Base-by-base conservation (phyloP, 2,888 invertebrate genomes). In the Labia minor region DNA sequence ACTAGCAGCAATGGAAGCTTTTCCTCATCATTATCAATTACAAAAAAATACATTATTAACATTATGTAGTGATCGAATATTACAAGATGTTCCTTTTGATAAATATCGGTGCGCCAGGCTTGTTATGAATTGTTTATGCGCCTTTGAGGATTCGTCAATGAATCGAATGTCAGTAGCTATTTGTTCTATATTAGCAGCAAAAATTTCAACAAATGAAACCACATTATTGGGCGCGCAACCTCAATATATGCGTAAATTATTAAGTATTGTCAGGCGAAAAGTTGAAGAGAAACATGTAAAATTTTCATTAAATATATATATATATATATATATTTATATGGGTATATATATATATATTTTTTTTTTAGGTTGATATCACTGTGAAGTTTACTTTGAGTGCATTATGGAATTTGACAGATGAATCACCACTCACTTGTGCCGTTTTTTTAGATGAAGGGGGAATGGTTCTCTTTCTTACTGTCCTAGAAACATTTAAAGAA, bases 121-220 rank as follows among this genome's bases (percentile, higher is more conserved):
- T 65, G 89, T 89, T 19, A 80, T 89, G 79, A 86, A 89, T 72
- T 86, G 86, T 71, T 78, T 89, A 67, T 86, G 86, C 72, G 78
- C 81, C 11, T 88, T 86, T 74, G 84, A 86, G 64, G 87, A 88
- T 73, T 77, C 82, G 3, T 84, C 85, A 64, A 86, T 88, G 84
- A 86, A 85, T 73, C 80, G 88, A 66, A 88, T 89, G 88, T 86
- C 87, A 19, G 88, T 89, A n/a, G 89, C 89, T 0, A 88, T 89
- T 69, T 88, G 88, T 73, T 88, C 88, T 68, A 62, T 73, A 72
- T 37, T 68, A 75, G 81, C 77, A 62, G 81, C 81, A 8, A 79
- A 84, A 78, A 85, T 86, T 68, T 84, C 87, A 1, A 87, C 87
- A 0, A 80, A 80, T 21, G 85, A 88, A 77, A 88, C 87, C 1